Percentiles rank a stretch among this genome's conserved stretches.
Conservation (phyloP, 2,797 vertebrate species). For the Natrix natrix region DNA sequence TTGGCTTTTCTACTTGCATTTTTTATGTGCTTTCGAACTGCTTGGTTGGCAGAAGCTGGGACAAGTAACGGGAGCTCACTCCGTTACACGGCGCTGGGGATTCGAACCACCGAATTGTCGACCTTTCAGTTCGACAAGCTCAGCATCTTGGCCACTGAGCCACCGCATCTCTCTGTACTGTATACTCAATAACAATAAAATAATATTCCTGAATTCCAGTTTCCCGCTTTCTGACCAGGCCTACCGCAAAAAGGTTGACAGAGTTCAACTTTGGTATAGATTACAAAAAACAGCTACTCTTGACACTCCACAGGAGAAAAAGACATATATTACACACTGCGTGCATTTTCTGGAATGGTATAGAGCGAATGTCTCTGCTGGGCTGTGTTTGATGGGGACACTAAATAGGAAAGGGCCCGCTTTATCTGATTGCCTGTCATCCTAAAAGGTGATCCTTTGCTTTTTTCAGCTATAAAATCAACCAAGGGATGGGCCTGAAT, state of each 20-base stretch:
- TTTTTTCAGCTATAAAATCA: slow-evolving; percentile 29
- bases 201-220: not conserved
- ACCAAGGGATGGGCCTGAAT: not conserved
- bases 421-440: not conserved
- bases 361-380: not conserved
- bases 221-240: not conserved
- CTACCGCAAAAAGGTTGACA: not conserved
- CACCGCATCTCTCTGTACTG: no score
- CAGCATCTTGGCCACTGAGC: no score
- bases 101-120: no score
- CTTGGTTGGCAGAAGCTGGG: no score
- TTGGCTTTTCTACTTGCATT: no score
- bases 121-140: no score
- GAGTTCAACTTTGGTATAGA: not conserved
- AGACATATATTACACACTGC: not conserved
- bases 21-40: no score
- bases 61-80: no score
- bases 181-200: not conserved
- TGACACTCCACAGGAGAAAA: not conserved
- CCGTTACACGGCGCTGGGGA: no score
- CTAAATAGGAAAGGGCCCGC: not conserved
- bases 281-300: not conserved
- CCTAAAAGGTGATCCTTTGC: not conserved
- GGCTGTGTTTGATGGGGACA: not conserved
- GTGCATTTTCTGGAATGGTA: not conserved